Evolutionary conservation across 2,113 vertebrate genomes (phyloP), one percentile per base, ranked within the genome.

Genomic region (Pan troglodytes): DNA sequence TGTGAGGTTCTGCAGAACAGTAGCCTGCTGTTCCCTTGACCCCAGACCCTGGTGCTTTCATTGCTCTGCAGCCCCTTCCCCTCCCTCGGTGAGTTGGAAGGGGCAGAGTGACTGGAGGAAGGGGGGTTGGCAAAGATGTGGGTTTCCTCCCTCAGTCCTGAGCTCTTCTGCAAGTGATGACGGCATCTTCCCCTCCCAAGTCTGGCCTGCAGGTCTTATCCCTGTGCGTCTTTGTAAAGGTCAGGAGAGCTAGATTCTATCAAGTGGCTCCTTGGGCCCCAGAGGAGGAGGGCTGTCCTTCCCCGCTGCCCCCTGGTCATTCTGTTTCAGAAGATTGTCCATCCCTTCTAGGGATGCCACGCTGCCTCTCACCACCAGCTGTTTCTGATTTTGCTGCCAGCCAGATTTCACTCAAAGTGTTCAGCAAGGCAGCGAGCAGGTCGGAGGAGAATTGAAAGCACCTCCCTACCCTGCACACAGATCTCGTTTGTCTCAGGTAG

Each of bases 1-100:
- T n/a, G 76, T 30, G 0, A 17, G 57, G 73, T 55, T 12, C 88
- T 3, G 0, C 16, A 23, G 57, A 68, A 43, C 45, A 35, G 12
- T 6, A 3, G n/a, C 61, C 11, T 64, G 61, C 61, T 64, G 90
- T 9, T 55, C 40, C 64, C 12, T 38, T 1, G 9, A 13, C 52
- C 68, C 70, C 16, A 5, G 10, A 2, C 0, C 0, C 57, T 2
- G 17, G 18, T 2, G 16, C 40, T 2, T 27, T 16, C 0, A 0
- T 25, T 40, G 13, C 22, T 67, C 17, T 43, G 25, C 45, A 23
- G 35, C 5, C 59, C 45, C 32, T 6, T 14, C 52, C 40, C 3
- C 52, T 22, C 14, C 48, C 55, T 32, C 2, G 4, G 45, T 25
- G 48, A 40, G 8, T 9, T 13, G 17, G 89, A 32, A 76, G 13